Percentiles rank a stretch among this genome's conserved stretches.
phyloP scores from a whole-genome alignment of 2,113 vertebrate genomes.

The Gymnarchus niloticus region DNA sequence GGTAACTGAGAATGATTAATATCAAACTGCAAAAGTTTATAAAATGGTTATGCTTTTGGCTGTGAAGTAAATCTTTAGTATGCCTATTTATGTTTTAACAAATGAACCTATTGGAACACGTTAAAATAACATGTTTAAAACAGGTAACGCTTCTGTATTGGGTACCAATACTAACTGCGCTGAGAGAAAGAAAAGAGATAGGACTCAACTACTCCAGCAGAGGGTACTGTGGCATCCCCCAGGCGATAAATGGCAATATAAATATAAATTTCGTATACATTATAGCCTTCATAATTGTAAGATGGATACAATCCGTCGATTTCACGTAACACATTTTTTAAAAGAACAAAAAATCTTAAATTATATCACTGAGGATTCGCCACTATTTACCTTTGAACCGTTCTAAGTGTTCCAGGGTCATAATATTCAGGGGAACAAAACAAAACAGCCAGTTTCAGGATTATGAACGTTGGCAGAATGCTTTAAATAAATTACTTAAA shows the following conservation, averaged over 20 bases:
- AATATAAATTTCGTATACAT: neutral
- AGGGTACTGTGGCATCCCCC: constrained; percentile 5
- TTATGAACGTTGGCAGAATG: neutral
- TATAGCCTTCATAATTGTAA: neutral
- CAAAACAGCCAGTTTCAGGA: neutral
- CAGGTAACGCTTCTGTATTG: too few species aligned
- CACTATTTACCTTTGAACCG: neutral
- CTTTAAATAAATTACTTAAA: neutral
- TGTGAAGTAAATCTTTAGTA: neutral
- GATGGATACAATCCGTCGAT: neutral
- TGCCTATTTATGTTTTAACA: neutral
- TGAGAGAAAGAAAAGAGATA: neutral
- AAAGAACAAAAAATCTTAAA: neutral
- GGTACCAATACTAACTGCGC: neutral
- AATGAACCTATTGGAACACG: neutral
- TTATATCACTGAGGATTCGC: neutral
- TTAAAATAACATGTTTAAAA: neutral
- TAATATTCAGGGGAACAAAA: neutral
- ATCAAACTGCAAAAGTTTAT: neutral
- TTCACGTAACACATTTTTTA: neutral
- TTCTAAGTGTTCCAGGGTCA: neutral
- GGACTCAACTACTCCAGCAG: constrained; percentile 2
- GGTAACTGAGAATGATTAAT: neutral
- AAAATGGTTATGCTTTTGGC: neutral
- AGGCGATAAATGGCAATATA: neutral